Evolutionary conservation across 2,888 invertebrate species (phyloP), one percentile per base, ranked within the genome.

Genomic region (Timandra comae): DNA sequence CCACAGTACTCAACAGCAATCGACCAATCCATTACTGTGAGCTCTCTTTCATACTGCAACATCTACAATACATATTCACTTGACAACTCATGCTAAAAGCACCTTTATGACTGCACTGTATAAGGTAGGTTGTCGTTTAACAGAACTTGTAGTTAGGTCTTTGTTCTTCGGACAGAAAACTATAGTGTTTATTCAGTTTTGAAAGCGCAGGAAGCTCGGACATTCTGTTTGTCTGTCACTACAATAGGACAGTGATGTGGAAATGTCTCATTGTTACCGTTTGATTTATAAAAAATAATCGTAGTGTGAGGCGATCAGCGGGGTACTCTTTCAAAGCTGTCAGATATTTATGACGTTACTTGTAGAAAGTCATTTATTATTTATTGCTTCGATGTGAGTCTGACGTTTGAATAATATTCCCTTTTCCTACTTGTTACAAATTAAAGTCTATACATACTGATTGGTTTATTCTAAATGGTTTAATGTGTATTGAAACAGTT

Each of bases 191-290:
- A 63, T 62, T 58, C 58, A 61, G 69, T 63, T 65, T 63, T 73
- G 66, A 70, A 75, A 73, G 71, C 70, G 60, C 72, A 74, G 74
- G 75, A 75, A 74, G 74, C 72, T 63, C 46, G 71, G 67, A 63
- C 65, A 58, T 66, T 67, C 61, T 69, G 68, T 67, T 63, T 67
- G 71, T 70, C 58, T 59, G 70, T 68, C 66, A 67, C 65, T 60
- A 67, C 68, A 63, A 73, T 67, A 53, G 63, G 47, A 45, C 50
- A 54, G 57, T 61, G 65, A 64, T 54, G 63, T 52, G 49, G 43
- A 60, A 56, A 54, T 49, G 56, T 52, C 38, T 52, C 42, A 59
- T 63, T 63, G 61, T 56, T 49, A 51, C 35, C 38, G 35, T 10
- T 23, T 5, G 8, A 8, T 6, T 29, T 38, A 38, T 8, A 38